Base-by-base conservation (phyloP, 2,888 invertebrate genomes). In the Dioctria rufipes region DNA sequence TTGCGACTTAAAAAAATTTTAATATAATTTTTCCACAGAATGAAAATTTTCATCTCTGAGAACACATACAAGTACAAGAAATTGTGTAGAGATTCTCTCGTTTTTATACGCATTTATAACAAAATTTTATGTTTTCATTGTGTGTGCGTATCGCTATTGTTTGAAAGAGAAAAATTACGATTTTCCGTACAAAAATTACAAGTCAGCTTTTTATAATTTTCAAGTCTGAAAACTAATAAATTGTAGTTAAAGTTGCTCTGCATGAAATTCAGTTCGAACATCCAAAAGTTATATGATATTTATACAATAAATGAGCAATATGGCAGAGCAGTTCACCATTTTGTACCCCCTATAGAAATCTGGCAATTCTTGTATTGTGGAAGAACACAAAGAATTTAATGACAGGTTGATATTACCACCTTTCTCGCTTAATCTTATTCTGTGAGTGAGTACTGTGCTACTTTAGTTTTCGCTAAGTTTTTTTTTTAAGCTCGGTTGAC, bases 1-100 rank as follows among this genome's bases (percentile, higher is more conserved):
- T 73, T 73, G 58, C 73, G 73, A 73, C 60, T 73, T 40, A 51
- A 65, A 40, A 67, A 67, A 67, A 73, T 39, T 73, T 13, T 40
- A n/a, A 58, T n/a, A 58, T 42, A 58, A 13, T 73, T 73, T 73
- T 73, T 54, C 73, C 43, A 42, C 60, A 13, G 69, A 51, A 51
- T 51, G 73, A 73, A 73, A 73, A 73, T 58, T 54, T 39, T 73
- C 58, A 73, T 73, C 42, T 73, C 11, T 58, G 25, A 5, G 4
- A 39, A 25, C 61, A 61, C 61, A 61, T 40, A 61, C 4, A 51
- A 2, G 1, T 25, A 25, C 2, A 25, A 25, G 25, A 25, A 25
- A 25, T 25, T 25, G 25, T 25, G 25, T 25, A 25, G 25, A 25
- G 25, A 25, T 25, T 25, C 25, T 25, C 25, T 2, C 25, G 25